A percentile compares a stretch with the other conserved stretches of the same genome.
phyloP scores from a whole-genome alignment of 2,797 vertebrate species.

The Falco naumanni region DNA sequence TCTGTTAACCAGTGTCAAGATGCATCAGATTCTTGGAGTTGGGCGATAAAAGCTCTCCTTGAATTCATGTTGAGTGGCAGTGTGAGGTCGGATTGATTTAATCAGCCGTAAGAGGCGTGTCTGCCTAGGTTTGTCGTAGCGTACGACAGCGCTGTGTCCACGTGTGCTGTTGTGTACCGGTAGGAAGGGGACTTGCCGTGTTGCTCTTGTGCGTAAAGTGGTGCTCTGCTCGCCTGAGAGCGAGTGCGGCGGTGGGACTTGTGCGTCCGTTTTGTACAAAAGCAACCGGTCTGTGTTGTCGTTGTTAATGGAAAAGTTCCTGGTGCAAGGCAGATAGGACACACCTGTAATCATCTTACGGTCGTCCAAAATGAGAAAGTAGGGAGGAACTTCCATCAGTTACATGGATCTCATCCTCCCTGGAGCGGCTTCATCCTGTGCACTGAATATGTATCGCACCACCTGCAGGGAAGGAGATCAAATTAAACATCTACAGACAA shows the following conservation, averaged over 20 bases:
- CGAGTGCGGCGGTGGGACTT: background rate
- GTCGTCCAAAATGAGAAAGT: background rate
- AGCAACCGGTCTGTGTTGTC: background rate
- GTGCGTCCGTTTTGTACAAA: no score
- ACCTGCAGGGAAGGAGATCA: background rate
- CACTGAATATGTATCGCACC: rapidly evolving
- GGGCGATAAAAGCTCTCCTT: background rate
- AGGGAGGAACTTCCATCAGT: background rate
- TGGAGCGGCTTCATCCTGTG: background rate
- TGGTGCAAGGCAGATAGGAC: background rate
- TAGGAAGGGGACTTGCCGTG: background rate
- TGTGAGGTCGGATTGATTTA: background rate
- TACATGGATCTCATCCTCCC: background rate
- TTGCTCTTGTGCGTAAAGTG: background rate
- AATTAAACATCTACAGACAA: background rate
- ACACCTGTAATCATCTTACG: background rate
- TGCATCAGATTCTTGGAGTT: background rate
- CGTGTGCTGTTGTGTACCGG: background rate
- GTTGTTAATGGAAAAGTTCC: background rate
- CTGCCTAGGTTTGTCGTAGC: background rate
- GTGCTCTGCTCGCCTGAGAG: background rate
- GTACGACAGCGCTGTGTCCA: background rate
- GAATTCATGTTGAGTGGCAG: background rate
- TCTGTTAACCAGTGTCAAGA: background rate
- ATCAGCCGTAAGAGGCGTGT: background rate